Base-by-base conservation (phyloP, 2,888 invertebrate species). In the Agelastica alni region DNA sequence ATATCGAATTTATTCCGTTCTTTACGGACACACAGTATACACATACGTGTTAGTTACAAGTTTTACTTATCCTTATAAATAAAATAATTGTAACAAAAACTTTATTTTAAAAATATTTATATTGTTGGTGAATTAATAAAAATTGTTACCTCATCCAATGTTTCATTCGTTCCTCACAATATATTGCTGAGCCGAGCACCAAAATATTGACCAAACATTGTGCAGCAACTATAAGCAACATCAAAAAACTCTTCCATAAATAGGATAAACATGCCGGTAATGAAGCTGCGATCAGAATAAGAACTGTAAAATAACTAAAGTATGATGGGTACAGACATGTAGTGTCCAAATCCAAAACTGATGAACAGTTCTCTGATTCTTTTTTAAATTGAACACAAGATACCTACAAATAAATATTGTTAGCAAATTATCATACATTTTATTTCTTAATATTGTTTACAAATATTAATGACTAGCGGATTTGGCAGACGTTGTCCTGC, bases 261-360 rank as follows among this genome's bases (percentile, higher is more conserved):
- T 89, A 88, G 30, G 87, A 85, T 46, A 89, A 77, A 68, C 88
- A 87, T 1, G 86, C 84, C 59, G 89, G 84, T 65, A 89, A 82
- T 14, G 89, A 85, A 41, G 86, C 82, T 2, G 85, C 85, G 55
- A 89, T 81, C 55, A 90, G 74, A 53, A 87, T 85, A 55, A 89
- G 77, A 43, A 88, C 84, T 43, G 83, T 83, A 72, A 86, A 86
- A 73, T 86, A 85, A 61, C 86, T 84, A 74, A 88, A 85, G 74
- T 89, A 90, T 39, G 87, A 87, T 31, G 89, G 89, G 73, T 86
- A 86, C 28, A 84, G 78, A 68, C 86, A 87, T 18, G 76, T 74
- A 4, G 74, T 68, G 17, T 76, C 72, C 53, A 77, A 75, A 42
- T 74, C 75, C 18, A 69, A 70, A 3, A 68, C 63, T 20, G 65